Percentiles rank a stretch among this genome's conserved stretches.
Evolutionary conservation across 2,113 vertebrate species (phyloP).

Genomic region (Nettapus auritus): DNA sequence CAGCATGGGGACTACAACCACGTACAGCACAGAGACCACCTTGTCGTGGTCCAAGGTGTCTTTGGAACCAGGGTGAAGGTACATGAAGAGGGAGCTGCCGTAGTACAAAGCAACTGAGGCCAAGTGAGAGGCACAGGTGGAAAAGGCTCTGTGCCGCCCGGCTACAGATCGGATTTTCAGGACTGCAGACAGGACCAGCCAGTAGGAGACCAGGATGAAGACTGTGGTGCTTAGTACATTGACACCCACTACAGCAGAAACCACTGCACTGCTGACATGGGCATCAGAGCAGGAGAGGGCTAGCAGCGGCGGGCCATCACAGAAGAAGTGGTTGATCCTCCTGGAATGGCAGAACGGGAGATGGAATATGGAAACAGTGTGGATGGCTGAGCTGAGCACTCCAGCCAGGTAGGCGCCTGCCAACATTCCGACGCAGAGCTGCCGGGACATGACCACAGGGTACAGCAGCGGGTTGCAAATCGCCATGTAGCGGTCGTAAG

Average conservation of each 20-base stretch:
- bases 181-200: not conserved
- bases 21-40: not conserved
- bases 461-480: slow-evolving; percentile 49
- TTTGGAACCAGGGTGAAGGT: not conserved
- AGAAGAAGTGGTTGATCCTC: slow-evolving; percentile 34
- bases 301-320: not conserved
- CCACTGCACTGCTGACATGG: not conserved
- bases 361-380: not conserved
- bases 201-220: slow-evolving; percentile 12
- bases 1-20: not conserved
- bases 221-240: not conserved
- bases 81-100: not conserved
- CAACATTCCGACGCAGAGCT: not conserved
- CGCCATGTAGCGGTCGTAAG: slow-evolving; percentile 34
- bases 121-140: slow-evolving; percentile 30
- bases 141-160: not conserved
- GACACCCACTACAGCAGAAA: not conserved
- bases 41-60: not conserved
- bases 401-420: not conserved
- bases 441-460: slow-evolving; percentile 10
- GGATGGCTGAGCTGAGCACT: not conserved
- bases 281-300: slow-evolving; percentile 30
- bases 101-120: not conserved
- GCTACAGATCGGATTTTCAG: not conserved
- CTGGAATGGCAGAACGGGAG: not conserved